A percentile compares a stretch with the other conserved stretches of the same genome.
Conservation (phyloP, 2,888 invertebrate genomes). For the Magallana nippona region DNA sequence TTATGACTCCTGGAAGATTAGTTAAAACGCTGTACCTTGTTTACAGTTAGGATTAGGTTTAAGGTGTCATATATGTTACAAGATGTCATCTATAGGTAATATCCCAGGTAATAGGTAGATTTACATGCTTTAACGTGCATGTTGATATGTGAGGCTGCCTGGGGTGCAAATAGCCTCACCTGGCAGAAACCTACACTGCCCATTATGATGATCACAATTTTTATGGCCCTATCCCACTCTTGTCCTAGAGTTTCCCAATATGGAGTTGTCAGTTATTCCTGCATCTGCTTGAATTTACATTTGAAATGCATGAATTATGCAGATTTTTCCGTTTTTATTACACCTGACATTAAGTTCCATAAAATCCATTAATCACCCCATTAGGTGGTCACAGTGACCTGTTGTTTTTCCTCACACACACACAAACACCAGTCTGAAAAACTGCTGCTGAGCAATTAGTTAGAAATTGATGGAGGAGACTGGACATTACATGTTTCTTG, state of each 20-base stretch:
- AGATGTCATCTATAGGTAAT: slow-evolving; percentile 22
- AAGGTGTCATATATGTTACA: slow-evolving; percentile 10
- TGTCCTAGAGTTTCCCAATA: not conserved
- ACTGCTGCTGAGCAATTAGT: slow-evolving; percentile 30
- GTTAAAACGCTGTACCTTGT: not conserved
- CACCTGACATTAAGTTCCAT: slow-evolving; percentile 8
- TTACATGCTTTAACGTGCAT: slow-evolving; percentile 31
- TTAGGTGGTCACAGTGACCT: slow-evolving; percentile 25
- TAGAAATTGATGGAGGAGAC: slow-evolving; percentile 7
- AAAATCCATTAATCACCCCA: slow-evolving; percentile 25
- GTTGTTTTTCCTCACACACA: not conserved
- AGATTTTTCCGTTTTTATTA: slow-evolving; percentile 14
- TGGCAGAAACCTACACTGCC: not conserved
- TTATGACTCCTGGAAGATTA: not conserved
- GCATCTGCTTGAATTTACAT: slow-evolving; percentile 1
- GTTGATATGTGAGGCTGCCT: slow-evolving; percentile 15
- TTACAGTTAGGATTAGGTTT: not conserved
- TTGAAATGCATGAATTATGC: slow-evolving; percentile 31
- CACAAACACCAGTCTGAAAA: not conserved
- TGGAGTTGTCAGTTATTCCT: not conserved
- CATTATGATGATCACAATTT: not conserved
- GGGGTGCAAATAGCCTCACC: slow-evolving; percentile 4
- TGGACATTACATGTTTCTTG: slow-evolving; percentile 3
- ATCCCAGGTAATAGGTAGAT: not conserved
- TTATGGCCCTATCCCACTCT: not conserved